phyloP scores from a whole-genome alignment of 2,888 invertebrate species.

The Dinocampus coccinellae region DNA sequence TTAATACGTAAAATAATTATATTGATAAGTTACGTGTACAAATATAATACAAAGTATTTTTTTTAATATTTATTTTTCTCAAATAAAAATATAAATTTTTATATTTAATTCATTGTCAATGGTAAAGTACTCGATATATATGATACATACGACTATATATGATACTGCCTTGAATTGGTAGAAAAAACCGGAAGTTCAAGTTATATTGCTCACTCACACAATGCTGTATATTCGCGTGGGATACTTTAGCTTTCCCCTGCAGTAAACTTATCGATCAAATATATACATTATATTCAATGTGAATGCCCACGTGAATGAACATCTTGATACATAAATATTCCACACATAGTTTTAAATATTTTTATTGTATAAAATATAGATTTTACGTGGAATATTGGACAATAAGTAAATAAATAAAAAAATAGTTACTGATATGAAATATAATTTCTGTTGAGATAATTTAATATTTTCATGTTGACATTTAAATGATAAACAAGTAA shows the following conservation, averaged over 20 bases:
- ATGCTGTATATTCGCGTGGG: conserved; percentile 39
- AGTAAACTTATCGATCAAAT: conserved; percentile 41
- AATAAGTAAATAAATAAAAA: background rate
- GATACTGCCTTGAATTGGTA: conserved; percentile 16
- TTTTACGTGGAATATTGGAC: too few species aligned
- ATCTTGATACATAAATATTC: background rate
- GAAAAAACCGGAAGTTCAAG: conserved; percentile 41
- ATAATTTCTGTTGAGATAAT: too few species aligned
- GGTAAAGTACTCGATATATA: conserved; percentile 3
- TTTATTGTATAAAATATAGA: background rate
- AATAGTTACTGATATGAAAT: background rate
- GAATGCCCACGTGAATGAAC: conserved; percentile 3
- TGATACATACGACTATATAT: too few species aligned
- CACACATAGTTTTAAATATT: background rate
- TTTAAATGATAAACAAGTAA: too few species aligned
- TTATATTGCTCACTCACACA: conserved; percentile 7
- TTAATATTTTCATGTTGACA: too few species aligned
- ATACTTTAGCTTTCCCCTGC: conserved; percentile 42
- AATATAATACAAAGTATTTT: background rate
- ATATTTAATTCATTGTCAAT: conserved; percentile 26
- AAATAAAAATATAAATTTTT: background rate
- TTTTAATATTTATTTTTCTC: background rate
- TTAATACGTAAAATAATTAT: too few species aligned
- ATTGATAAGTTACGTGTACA: background rate
- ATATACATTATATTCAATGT: conserved; percentile 11